Conservation (phyloP, 2,113 vertebrate genomes). For the Phoenicopterus ruber region DNA sequence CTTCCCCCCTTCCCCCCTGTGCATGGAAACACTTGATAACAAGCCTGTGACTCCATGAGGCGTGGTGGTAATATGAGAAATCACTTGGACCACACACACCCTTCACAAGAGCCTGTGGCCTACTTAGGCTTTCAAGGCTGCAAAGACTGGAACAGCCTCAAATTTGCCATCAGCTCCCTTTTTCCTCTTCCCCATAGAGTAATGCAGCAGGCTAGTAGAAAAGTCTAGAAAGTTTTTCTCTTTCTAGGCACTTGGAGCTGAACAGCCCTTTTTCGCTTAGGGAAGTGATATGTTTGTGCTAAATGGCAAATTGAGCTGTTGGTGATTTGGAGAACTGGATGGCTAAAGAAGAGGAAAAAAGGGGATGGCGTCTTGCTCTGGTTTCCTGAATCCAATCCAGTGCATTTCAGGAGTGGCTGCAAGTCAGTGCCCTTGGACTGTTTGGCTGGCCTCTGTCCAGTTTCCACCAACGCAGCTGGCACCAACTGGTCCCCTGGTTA, state of each 20-base stretch:
- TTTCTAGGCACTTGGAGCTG: neutral
- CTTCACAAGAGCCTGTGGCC: neutral
- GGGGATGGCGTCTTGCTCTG: neutral
- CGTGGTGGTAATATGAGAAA: conserved; percentile 30
- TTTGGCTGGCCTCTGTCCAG: neutral
- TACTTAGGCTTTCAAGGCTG: neutral
- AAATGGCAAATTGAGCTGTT: neutral
- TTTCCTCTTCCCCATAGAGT: neutral
- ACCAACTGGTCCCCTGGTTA: neutral
- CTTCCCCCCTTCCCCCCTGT: neutral
- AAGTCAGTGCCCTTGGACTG: neutral
- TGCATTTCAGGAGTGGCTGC: neutral
- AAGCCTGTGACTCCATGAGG: conserved; percentile 31
- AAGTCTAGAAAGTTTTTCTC: neutral
- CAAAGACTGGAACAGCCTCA: neutral
- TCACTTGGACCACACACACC: conserved; percentile 40
- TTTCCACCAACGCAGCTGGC: neutral
- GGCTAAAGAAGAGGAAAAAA: neutral
- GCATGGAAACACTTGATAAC: conserved; percentile 44
- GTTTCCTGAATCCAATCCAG: neutral
- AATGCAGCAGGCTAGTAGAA: neutral
- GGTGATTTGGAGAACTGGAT: neutral
- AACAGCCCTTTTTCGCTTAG: neutral
- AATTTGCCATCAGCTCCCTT: neutral
- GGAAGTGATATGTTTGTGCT: neutral